Percentiles rank a stretch among this genome's conserved stretches.
Evolutionary conservation across 2,113 vertebrate genomes (phyloP).

Genomic region (Syrrhaptes paradoxus): DNA sequence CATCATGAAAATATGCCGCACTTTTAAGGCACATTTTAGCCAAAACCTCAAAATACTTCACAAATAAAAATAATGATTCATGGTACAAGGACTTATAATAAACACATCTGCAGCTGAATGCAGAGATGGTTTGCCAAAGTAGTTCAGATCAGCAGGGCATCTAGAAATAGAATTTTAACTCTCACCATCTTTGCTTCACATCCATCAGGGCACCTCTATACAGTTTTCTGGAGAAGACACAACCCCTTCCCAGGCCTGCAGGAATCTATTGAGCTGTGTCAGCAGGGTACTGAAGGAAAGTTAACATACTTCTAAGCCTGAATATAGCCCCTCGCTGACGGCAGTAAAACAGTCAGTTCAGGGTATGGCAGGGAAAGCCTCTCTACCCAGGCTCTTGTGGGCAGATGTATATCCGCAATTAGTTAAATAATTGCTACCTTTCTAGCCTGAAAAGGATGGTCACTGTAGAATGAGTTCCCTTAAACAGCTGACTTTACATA

Average conservation of each 20-base stretch:
- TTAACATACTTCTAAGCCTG: background rate
- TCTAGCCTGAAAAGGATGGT: background rate
- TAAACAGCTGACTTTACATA: background rate
- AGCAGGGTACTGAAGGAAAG: background rate
- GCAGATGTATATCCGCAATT: background rate
- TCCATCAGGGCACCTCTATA: background rate
- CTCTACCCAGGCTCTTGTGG: background rate
- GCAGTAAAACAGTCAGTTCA: background rate
- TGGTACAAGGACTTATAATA: background rate
- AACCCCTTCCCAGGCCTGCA: background rate
- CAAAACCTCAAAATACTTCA: background rate
- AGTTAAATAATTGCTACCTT: conserved; percentile 1
- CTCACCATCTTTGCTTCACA: background rate
- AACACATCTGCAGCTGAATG: background rate
- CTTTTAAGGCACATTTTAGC: background rate
- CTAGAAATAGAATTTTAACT: background rate
- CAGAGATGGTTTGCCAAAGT: background rate
- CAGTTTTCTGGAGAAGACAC: background rate
- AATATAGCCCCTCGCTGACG: background rate
- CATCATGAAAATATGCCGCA: background rate
- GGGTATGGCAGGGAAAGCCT: background rate
- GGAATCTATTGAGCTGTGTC: background rate
- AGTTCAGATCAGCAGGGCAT: background rate
- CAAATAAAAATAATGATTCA: background rate
- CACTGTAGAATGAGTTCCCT: background rate